Conservation (phyloP, 2,888 invertebrate genomes). For the Patella ulyssiponensis region DNA sequence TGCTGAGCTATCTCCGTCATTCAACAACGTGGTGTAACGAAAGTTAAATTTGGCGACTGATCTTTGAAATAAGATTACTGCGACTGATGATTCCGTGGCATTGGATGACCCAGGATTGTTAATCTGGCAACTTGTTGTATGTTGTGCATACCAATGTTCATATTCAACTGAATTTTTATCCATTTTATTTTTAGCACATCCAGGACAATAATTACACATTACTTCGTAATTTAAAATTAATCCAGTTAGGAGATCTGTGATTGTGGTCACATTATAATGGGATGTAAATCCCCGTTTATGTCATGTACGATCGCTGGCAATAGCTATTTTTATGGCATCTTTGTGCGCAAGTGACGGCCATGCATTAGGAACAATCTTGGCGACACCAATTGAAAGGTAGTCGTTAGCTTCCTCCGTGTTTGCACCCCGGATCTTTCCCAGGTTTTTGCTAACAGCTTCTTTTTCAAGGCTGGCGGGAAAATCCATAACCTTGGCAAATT, state of each 20-base stretch:
- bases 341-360: no score
- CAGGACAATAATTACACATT: background rate
- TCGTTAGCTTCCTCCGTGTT: no score
- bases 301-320: background rate
- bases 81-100: background rate
- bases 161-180: background rate
- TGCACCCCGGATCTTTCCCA: no score
- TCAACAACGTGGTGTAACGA: conserved; percentile 5
- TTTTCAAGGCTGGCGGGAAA: background rate
- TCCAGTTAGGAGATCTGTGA: conserved; percentile 4
- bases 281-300: background rate
- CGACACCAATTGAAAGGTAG: no score
- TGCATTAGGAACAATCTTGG: no score
- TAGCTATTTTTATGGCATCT: background rate
- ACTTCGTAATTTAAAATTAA: background rate
- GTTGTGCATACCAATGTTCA: background rate
- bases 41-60: background rate
- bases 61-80: background rate
- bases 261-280: background rate
- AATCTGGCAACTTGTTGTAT: background rate
- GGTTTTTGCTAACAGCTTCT: background rate
- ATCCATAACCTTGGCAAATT: no score
- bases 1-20: conserved; percentile 9
- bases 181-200: conserved; percentile 2
- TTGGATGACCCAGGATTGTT: conserved; percentile 8